Percentiles rank a stretch among this genome's conserved stretches.
Evolutionary conservation across 30 jellyfish, hydroid and myxozoan genomes (phyloP).

Genomic region (Turritopsis rubra): DNA sequence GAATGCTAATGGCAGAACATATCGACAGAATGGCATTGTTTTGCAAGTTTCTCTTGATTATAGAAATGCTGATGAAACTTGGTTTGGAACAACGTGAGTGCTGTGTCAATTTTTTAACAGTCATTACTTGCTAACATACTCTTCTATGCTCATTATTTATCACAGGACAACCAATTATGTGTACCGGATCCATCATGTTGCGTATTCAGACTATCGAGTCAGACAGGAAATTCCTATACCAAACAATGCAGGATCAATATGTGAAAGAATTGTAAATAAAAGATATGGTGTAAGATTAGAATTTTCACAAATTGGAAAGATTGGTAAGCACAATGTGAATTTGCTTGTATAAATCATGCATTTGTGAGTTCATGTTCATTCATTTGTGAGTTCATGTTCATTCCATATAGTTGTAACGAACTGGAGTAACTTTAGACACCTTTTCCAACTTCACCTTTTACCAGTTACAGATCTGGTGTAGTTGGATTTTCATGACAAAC

Average conservation of each 20-base stretch:
- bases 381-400: no score
- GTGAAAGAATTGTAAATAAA: constrained; percentile 57
- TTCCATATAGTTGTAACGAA: no score
- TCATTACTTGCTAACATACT: background rate
- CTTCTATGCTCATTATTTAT: background rate
- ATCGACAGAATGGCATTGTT: constrained; percentile 83
- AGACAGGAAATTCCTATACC: constrained; percentile 73
- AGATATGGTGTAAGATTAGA: constrained; percentile 64
- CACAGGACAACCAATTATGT: constrained; percentile 49
- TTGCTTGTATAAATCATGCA: no score
- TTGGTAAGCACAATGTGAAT: constrained; percentile 46
- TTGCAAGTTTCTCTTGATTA: constrained; percentile 63
- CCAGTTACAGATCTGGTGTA: no score
- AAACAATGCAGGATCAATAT: constrained; percentile 11
- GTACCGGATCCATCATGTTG: constrained; percentile 49
- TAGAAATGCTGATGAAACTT: constrained; percentile 47
- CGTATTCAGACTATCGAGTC: constrained; percentile 81
- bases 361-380: no score
- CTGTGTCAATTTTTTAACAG: background rate
- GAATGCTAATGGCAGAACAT: constrained; percentile 58
- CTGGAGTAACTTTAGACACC: no score
- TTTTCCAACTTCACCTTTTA: no score
- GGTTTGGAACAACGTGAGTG: constrained; percentile 66
- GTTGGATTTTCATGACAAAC: no score
- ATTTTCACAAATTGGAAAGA: constrained; percentile 73